Percentiles rank a stretch among this genome's conserved stretches.
Evolutionary conservation across 2,797 vertebrate species (phyloP).

Genomic region (Acomys russatus): DNA sequence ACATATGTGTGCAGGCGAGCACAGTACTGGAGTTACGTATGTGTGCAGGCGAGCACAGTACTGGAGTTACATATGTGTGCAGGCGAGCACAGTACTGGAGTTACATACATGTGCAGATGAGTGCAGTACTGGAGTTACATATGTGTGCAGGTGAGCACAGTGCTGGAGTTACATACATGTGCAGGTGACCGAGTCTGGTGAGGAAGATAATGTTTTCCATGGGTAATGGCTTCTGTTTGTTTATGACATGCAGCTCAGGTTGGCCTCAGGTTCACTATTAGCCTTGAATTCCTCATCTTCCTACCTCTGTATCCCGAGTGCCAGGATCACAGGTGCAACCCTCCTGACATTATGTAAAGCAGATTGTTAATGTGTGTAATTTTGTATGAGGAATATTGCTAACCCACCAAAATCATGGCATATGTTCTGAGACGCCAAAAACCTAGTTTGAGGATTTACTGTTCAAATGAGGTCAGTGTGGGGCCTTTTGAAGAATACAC

Average conservation of each 20-base stretch:
- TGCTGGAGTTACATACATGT: background rate
- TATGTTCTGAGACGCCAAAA: background rate
- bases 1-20: background rate
- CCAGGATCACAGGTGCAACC: background rate
- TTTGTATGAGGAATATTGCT: constrained; percentile 24
- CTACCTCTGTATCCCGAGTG: no score
- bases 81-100: background rate
- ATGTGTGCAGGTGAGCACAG: no score
- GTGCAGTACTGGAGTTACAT: background rate
- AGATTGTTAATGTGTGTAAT: background rate
- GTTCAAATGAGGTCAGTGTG: background rate
- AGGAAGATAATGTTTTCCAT: background rate
- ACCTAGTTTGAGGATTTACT: background rate
- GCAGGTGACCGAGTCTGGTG: background rate
- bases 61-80: background rate
- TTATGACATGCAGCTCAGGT: background rate
- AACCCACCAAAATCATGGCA: background rate
- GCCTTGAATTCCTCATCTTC: background rate
- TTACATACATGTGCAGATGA: background rate
- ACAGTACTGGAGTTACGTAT: no score
- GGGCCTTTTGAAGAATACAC: background rate
- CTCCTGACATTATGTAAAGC: background rate
- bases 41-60: background rate
- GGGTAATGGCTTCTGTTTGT: background rate
- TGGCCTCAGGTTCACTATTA: background rate